A percentile compares a stretch with the other conserved stretches of the same genome.
Evolutionary conservation across 2,113 vertebrate genomes (phyloP).

Genomic region (Charadrius vociferus): DNA sequence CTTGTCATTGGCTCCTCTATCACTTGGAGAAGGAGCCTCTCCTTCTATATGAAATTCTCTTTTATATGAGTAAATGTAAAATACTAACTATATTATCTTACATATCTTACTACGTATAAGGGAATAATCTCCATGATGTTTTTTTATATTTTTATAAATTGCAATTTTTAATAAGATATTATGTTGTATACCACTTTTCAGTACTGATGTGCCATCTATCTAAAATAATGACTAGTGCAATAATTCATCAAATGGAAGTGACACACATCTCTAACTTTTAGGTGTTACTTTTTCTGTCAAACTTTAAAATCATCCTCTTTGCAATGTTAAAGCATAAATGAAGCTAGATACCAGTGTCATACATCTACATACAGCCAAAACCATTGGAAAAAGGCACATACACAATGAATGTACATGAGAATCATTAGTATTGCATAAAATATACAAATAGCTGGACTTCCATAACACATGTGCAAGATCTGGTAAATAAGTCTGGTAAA

Average conservation of each 20-base stretch:
- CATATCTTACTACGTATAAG: not conserved
- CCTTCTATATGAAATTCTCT: not conserved
- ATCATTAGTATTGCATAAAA: not conserved
- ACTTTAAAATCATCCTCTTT: not conserved
- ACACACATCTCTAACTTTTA: not conserved
- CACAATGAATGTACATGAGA: not conserved
- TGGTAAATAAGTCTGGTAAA: not conserved
- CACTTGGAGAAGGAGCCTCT: no score
- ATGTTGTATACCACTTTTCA: not conserved
- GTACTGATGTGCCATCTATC: not conserved
- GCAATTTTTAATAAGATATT: not conserved
- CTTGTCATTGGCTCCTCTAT: no score
- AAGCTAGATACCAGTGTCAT: not conserved
- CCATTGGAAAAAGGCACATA: not conserved
- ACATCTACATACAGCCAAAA: not conserved
- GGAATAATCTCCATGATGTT: not conserved
- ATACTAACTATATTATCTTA: not conserved
- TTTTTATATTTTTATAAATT: not conserved
- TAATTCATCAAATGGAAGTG: not conserved
- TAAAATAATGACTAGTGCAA: not conserved
- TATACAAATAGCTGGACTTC: not conserved
- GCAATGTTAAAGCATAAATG: not conserved
- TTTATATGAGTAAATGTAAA: not conserved
- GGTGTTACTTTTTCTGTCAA: not conserved
- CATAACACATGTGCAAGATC: not conserved